Percentiles rank a stretch among this genome's conserved stretches.
phyloP scores from a whole-genome alignment of 2,888 invertebrate genomes.

The Aphelenchoides bicaudatus region DNA sequence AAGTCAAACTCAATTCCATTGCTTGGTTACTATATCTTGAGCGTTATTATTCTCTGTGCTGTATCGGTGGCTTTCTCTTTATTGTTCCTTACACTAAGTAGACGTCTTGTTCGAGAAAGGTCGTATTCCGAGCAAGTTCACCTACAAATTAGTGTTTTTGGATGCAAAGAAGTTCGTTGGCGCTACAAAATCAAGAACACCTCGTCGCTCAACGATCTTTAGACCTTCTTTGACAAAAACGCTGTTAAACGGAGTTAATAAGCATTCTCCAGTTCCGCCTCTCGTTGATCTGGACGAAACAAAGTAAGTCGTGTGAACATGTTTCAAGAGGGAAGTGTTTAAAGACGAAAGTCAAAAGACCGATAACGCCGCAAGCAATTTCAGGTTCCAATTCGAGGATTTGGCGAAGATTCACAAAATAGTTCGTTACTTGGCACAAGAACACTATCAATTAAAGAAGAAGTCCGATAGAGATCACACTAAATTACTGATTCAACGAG shows the following conservation, averaged over 20 bases:
- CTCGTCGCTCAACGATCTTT: slow-evolving; percentile 19
- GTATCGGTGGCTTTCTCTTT: slow-evolving; percentile 57
- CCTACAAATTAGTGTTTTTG: slow-evolving; percentile 27
- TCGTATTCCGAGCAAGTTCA: slow-evolving; percentile 28
- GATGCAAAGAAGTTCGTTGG: slow-evolving; percentile 28
- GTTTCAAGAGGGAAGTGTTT: slow-evolving; percentile 1
- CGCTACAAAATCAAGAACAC: slow-evolving; percentile 16
- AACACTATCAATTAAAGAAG: slow-evolving; percentile 12
- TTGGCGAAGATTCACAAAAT: slow-evolving; percentile 22
- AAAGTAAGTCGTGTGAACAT: neutral
- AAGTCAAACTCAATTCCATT: slow-evolving; percentile 57
- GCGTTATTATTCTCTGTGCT: slow-evolving; percentile 56
- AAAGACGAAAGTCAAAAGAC: neutral
- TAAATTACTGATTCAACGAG: slow-evolving; percentile 48
- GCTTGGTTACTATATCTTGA: slow-evolving; percentile 55
- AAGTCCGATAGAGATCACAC: slow-evolving; percentile 13
- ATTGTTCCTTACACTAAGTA: slow-evolving; percentile 39
- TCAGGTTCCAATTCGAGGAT: slow-evolving; percentile 23
- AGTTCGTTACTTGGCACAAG: slow-evolving; percentile 15
- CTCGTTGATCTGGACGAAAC: too few relatives aligned
- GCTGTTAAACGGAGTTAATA: slow-evolving; percentile 12
- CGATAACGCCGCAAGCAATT: neutral
- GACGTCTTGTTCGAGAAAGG: slow-evolving; percentile 31
- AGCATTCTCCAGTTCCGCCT: too few relatives aligned
- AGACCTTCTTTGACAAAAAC: slow-evolving; percentile 20